Conservation (phyloP, 30 jellyfish, hydroid and myxozoan genomes). For the Aurelia aurita complex sp. Pacific region DNA sequence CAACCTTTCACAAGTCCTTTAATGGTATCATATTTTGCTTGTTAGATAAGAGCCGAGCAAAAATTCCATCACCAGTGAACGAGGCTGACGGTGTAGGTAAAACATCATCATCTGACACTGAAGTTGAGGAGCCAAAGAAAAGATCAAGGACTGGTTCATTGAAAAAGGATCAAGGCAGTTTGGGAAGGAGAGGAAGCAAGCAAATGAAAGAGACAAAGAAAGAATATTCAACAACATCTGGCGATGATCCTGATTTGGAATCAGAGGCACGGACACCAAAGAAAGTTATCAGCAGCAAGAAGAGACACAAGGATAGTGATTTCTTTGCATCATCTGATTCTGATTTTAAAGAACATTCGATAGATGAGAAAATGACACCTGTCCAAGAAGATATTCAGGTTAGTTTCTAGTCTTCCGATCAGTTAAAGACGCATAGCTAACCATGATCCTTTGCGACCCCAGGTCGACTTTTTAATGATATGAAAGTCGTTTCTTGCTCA, state of each 20-base stretch:
- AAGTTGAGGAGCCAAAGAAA: slow-evolving; percentile 36
- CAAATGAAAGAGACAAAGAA: slow-evolving; percentile 29
- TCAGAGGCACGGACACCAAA: slow-evolving; percentile 67
- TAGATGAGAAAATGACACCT: slow-evolving; percentile 21
- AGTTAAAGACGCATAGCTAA: background rate
- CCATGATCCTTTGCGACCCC: too few species aligned
- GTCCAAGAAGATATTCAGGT: slow-evolving; percentile 64
- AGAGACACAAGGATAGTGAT: slow-evolving; percentile 83
- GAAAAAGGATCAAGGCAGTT: slow-evolving; percentile 37
- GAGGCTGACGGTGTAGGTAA: slow-evolving; percentile 33
- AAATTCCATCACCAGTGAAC: slow-evolving; percentile 14
- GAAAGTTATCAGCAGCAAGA: slow-evolving; percentile 4
- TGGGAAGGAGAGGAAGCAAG: slow-evolving; percentile 42
- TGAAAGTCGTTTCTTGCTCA: too few species aligned
- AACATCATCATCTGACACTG: slow-evolving; percentile 76
- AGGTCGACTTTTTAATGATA: too few species aligned
- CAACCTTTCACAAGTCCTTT: background rate
- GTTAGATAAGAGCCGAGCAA: slow-evolving; percentile 1
- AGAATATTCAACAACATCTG: slow-evolving; percentile 47
- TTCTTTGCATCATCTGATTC: slow-evolving; percentile 85
- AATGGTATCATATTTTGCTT: background rate
- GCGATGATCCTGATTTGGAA: slow-evolving; percentile 73
- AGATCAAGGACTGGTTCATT: slow-evolving; percentile 54
- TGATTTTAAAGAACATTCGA: slow-evolving; percentile 20
- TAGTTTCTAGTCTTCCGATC: background rate